Evolutionary conservation across 1,140 invertebrate species (phyloP).

Genomic region (Platyscapa corneri): DNA sequence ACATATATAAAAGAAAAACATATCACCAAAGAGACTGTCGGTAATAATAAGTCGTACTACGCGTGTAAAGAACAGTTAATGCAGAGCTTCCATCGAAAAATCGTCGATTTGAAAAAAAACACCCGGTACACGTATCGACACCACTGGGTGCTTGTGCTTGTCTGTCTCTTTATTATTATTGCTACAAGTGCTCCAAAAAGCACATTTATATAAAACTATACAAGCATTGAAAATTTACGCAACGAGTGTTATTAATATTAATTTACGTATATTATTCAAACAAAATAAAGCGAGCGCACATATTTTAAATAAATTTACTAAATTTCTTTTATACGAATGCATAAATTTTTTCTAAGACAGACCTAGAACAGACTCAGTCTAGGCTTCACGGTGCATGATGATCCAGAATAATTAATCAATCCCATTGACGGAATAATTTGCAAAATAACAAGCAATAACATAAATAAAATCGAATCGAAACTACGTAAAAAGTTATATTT

Average conservation of each 20-base stretch:
- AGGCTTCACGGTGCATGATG: conserved; percentile 66
- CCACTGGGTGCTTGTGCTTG: conserved; percentile 74
- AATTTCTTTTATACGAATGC: conserved; percentile 45
- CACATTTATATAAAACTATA: conserved; percentile 21
- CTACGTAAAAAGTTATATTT: conserved; percentile 2
- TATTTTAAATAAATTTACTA: conserved; percentile 45
- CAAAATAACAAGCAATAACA: conserved; percentile 19
- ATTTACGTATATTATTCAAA: conserved; percentile 43
- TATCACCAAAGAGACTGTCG: neutral
- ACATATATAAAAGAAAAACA: conserved; percentile 33
- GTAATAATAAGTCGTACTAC: conserved; percentile 13
- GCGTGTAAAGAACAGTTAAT: conserved; percentile 15
- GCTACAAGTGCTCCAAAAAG: conserved; percentile 53
- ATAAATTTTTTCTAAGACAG: conserved; percentile 69
- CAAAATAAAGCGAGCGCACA: conserved; percentile 42
- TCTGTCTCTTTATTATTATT: conserved; percentile 69
- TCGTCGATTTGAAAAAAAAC: conserved; percentile 59
- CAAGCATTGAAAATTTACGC: conserved; percentile 31
- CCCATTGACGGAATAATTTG: conserved; percentile 53
- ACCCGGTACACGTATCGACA: conserved; percentile 72
- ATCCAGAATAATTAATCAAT: conserved; percentile 74
- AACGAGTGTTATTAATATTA: conserved; percentile 36
- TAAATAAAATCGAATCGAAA: conserved; percentile 36
- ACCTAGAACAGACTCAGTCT: conserved; percentile 74
- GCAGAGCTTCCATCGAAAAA: neutral